Conservation (phyloP, 1,140 invertebrate species). For the Vollenhovia emeryi region DNA sequence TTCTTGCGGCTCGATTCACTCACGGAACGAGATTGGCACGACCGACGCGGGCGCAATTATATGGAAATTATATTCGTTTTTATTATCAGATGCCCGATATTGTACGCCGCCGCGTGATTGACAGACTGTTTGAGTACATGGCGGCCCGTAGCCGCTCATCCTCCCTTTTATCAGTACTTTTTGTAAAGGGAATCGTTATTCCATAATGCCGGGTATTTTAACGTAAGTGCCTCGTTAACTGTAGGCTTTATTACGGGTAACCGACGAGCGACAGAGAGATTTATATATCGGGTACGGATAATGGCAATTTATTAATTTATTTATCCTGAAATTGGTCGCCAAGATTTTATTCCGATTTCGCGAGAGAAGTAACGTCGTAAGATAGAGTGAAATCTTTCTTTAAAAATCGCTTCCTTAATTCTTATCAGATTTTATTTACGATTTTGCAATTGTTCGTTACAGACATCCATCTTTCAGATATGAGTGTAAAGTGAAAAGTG, state of each 20-base stretch:
- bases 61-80: conserved; percentile 61
- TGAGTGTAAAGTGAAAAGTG: neutral
- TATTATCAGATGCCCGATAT: conserved; percentile 46
- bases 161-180: neutral
- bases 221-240: conserved; percentile 17
- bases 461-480: neutral
- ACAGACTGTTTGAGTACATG: conserved; percentile 44
- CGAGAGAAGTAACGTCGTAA: neutral
- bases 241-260: conserved; percentile 12
- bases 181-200: conserved; percentile 16
- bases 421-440: neutral
- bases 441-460: conserved; percentile 15
- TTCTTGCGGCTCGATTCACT: conserved; percentile 49
- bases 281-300: neutral
- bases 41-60: conserved; percentile 55
- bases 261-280: neutral
- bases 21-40: conserved; percentile 55
- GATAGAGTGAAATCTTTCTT: neutral
- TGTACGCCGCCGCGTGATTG: conserved; percentile 38
- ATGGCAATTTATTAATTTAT: conserved; percentile 20
- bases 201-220: conserved; percentile 22
- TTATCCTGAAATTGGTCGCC: neutral
- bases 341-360: neutral
- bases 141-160: neutral
- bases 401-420: neutral